Evolutionary conservation across 2,113 vertebrate species (phyloP).

Genomic region (Psophia crepitans): DNA sequence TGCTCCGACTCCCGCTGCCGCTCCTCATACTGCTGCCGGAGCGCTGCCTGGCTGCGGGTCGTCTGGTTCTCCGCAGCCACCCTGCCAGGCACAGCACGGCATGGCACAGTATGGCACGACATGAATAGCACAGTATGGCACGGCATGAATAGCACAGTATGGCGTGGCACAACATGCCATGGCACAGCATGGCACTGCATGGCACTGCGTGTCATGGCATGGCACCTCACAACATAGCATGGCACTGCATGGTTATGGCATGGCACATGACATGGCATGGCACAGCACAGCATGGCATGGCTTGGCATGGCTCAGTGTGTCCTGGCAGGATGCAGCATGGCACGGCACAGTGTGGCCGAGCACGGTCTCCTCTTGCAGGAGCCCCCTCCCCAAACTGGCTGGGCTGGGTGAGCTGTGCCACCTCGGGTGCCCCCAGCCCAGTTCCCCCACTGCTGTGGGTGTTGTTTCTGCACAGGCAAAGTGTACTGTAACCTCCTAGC

Average conservation of each 20-base stretch:
- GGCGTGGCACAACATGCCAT: neutral
- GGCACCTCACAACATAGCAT: too few relatives aligned
- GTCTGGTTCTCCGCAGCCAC: constrained; percentile 73
- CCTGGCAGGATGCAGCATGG: too few relatives aligned
- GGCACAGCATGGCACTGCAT: neutral
- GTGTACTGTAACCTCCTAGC: accelerated
- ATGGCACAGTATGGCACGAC: neutral
- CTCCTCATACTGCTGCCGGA: constrained; percentile 77
- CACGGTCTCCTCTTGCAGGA: neutral
- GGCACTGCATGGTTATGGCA: too few relatives aligned
- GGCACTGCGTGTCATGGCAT: too few relatives aligned
- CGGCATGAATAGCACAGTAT: neutral
- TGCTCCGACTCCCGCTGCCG: constrained; percentile 81
- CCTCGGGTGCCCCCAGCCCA: neutral
- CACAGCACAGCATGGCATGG: neutral
- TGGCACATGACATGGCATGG: neutral
- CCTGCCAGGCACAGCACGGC: constrained; percentile 50
- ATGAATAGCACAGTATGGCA: neutral
- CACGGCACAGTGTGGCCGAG: too few relatives aligned
- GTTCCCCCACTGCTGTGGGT: accelerated
- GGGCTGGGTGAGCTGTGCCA: neutral
- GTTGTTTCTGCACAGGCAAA: accelerated
- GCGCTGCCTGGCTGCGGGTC: constrained; percentile 79
- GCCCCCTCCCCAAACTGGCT: neutral
- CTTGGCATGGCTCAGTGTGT: neutral